phyloP scores from a whole-genome alignment of 2,113 vertebrate species.

The Micromys minutus region DNA sequence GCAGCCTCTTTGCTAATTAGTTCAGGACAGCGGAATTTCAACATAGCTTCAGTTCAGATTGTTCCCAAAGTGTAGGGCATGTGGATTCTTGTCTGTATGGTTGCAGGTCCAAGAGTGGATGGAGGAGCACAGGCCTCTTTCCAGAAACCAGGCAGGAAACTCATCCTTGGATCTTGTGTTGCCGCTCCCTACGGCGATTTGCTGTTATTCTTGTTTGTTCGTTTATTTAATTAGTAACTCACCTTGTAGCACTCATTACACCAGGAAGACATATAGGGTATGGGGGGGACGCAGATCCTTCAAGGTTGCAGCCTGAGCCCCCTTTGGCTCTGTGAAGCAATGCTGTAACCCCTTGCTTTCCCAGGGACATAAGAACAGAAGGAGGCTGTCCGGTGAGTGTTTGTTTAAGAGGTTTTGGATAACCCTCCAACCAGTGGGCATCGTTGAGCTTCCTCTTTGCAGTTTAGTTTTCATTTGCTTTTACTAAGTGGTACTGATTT shows the following conservation, averaged over 20 bases:
- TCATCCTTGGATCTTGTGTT: background rate
- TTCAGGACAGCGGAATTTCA: background rate
- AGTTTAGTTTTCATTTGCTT: background rate
- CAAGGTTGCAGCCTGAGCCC: background rate
- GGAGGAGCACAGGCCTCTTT: background rate
- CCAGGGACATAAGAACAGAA: constrained; percentile 9
- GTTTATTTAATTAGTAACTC: constrained; percentile 25
- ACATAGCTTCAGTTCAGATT: background rate
- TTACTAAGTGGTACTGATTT: constrained; percentile 13
- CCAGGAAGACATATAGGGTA: background rate
- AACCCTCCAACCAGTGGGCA: background rate
- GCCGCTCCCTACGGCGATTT: background rate
- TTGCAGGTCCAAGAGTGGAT: background rate
- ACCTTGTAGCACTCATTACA: background rate
- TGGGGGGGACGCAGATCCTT: background rate
- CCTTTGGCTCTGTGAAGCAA: background rate
- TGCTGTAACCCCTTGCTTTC: constrained; percentile 18
- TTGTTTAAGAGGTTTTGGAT: constrained; percentile 44
- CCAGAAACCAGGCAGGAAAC: background rate
- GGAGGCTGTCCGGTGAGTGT: background rate
- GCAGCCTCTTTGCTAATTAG: background rate
- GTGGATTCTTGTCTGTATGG: background rate
- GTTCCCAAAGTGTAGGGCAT: background rate
- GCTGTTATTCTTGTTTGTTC: background rate
- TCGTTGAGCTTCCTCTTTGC: background rate